Conservation (phyloP, 2,888 invertebrate species). For the Embidobia sp. region DNA sequence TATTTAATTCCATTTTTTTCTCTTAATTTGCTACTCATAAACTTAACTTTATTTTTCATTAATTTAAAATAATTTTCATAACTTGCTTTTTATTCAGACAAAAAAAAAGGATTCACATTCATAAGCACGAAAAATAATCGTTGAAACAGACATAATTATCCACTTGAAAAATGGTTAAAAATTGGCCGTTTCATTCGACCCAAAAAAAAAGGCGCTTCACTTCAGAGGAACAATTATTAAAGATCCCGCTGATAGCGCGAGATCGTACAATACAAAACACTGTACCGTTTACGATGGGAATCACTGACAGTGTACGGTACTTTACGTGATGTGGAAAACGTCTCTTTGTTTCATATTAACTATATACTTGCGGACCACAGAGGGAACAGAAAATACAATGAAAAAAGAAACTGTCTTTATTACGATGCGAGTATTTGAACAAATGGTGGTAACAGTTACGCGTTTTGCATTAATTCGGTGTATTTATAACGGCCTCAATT, state of each 20-base stretch:
- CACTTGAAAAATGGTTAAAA: too few species aligned
- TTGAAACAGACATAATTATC: too few species aligned
- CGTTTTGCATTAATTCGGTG: conserved; percentile 45
- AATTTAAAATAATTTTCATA: too few species aligned
- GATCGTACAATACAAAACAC: conserved; percentile 32
- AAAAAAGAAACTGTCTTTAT: conserved; percentile 16
- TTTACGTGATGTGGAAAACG: conserved; percentile 21
- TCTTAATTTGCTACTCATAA: too few species aligned
- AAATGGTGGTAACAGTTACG: conserved; percentile 37
- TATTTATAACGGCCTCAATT: conserved; percentile 37
- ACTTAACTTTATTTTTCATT: too few species aligned
- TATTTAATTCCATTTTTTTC: too few species aligned
- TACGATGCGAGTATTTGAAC: conserved; percentile 29
- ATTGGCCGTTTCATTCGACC: too few species aligned
- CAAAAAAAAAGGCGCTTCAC: conserved; percentile 4
- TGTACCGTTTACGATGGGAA: conserved; percentile 52
- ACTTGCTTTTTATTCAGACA: too few species aligned
- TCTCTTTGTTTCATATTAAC: conserved; percentile 43
- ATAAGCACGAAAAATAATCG: too few species aligned
- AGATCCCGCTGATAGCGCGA: conserved; percentile 38
- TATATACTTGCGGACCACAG: conserved; percentile 18
- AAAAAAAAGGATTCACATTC: too few species aligned
- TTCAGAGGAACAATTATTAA: conserved; percentile 44
- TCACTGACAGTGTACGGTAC: conserved; percentile 47
- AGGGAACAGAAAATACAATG: not conserved